Evolutionary conservation across 2,113 vertebrate genomes (phyloP), one percentile per base, ranked within the genome.

Genomic region (Semnornis frantzii): DNA sequence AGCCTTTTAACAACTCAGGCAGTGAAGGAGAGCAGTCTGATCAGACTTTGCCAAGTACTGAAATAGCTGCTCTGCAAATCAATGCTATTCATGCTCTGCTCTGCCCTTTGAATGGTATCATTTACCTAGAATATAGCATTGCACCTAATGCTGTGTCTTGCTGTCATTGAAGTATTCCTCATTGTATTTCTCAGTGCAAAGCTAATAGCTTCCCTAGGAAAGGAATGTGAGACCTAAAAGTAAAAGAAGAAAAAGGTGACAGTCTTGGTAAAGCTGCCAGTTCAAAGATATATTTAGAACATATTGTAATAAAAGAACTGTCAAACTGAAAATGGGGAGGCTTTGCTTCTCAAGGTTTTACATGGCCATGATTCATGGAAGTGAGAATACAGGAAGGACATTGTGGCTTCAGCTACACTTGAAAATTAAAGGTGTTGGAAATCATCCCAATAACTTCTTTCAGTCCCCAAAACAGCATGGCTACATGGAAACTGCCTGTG

Each of bases 41-140:
- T 64, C 44, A 92, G 94, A 90, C 81, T 93, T 89, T 69, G 70
- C 34, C 77, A 92, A 82, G 87, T 76, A 84, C 84, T 87, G 74
- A 95, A 93, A 87, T 70, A 94, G 82, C 84, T 92, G 37, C 82
- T 93, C 84, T 92, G 89, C 74, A 93, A 96, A 96, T 92, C 86
- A 92, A 48, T 89, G 87, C 87, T 89, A 63, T 91, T 96, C 89
- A 94, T 80, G 74, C 57, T 77, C 82, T 64, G 64, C 37, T 89
- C 60, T 95, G 95, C 33, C 92, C 95, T 96, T 91, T 89, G 75
- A 91, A 91, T 91, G 64, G 78, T 95, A 89, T 96, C 84, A 82
- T 94, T 96, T 96, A 95, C 95, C 66, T 82, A 71, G 92, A 95
- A 85, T 91, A 80, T 82, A 82, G 11, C 91, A 34, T 93, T 95